Evolutionary conservation across 2,888 invertebrate species (phyloP).

Genomic region (Parelbella ahira): DNA sequence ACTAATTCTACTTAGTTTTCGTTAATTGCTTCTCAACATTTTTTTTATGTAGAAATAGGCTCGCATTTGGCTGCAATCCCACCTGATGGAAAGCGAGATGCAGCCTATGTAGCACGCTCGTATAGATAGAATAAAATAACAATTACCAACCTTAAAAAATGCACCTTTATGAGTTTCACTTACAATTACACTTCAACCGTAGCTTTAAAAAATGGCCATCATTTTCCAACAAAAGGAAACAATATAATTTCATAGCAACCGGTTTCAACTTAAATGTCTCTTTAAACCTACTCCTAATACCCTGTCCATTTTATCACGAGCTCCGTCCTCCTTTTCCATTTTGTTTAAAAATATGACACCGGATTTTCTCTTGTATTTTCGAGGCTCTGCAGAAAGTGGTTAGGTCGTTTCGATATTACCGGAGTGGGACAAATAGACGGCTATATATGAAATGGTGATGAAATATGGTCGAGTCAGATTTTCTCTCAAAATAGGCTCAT

Average conservation of each 20-base stretch:
- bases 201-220: constrained; percentile 23
- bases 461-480: constrained; percentile 19
- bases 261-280: constrained; percentile 23
- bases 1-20: too few species aligned
- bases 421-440: constrained; percentile 23
- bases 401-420: constrained; percentile 13
- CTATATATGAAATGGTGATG: constrained; percentile 29
- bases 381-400: constrained; percentile 11
- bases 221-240: constrained; percentile 27
- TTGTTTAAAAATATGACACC: constrained; percentile 4
- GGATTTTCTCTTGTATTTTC: neutral
- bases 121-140: too few species aligned
- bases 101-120: too few species aligned
- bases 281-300: constrained; percentile 26
- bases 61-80: too few species aligned
- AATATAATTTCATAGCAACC: constrained; percentile 26
- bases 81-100: too few species aligned
- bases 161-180: too few species aligned
- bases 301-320: constrained; percentile 20
- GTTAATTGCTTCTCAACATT: too few species aligned
- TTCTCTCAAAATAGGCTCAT: constrained; percentile 19
- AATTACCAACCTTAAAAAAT: too few species aligned
- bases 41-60: too few species aligned
- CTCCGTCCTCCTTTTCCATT: constrained; percentile 2
- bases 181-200: too few species aligned